phyloP scores from a whole-genome alignment of 1,140 invertebrate species.

The Colletes latitarsis region DNA sequence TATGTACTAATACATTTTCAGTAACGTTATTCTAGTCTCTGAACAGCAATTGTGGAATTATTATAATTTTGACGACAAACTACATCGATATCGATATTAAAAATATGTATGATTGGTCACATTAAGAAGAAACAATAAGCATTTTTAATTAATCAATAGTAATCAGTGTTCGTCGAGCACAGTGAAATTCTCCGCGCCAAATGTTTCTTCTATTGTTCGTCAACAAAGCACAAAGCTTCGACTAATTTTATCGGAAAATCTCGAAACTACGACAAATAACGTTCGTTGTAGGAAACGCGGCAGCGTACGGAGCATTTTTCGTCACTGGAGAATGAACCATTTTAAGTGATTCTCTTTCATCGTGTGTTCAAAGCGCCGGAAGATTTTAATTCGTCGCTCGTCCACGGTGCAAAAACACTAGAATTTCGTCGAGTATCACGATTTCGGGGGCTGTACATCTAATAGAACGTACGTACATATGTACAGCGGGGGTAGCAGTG shows the following conservation, averaged over 20 bases:
- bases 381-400: conserved; percentile 11
- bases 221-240: background rate
- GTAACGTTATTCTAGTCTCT: too few species aligned
- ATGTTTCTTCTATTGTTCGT: too few species aligned
- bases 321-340: background rate
- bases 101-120: too few species aligned
- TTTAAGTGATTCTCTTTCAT: conserved; percentile 26
- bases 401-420: conserved; percentile 4
- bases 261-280: background rate
- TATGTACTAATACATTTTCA: too few species aligned
- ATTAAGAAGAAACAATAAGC: too few species aligned
- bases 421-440: conserved; percentile 34
- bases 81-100: too few species aligned
- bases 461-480: conserved; percentile 3
- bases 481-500: background rate
- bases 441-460: conserved; percentile 22
- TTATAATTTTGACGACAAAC: too few species aligned
- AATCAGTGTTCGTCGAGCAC: too few species aligned
- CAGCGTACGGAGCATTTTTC: background rate
- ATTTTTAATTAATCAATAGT: too few species aligned
- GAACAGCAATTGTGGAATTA: too few species aligned
- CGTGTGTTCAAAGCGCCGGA: background rate
- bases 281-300: background rate
- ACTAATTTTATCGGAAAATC: background rate
- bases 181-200: too few species aligned